Base-by-base conservation (phyloP, 2,797 vertebrate genomes). In the Pantherophis vulpinus region DNA sequence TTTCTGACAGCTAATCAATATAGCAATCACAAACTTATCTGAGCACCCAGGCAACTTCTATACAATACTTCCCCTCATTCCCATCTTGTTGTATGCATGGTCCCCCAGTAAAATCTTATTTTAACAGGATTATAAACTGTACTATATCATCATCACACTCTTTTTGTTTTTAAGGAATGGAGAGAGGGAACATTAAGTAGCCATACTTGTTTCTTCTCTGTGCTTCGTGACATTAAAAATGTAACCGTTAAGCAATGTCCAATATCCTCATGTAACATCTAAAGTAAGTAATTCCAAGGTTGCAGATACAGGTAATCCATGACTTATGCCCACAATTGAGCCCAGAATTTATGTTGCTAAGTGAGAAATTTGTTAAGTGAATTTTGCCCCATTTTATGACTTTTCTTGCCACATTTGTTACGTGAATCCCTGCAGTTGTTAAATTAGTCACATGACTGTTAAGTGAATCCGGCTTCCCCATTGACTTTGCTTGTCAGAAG, bases 61-160 rank as follows among this genome's bases (percentile, higher is more conserved):
- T 25, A 25, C 37, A 47, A 42, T 47, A 12, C 10, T 37, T 14
- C n/a, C 79, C 12, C 42, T 0, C 63, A 10, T 88, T 87, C 59
- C 56, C 14, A 0, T 0, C 2, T 27, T 29, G 47, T 1, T 0
- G 27, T 58, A 29, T 74, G 25, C 74, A 83, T 60, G 63, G 60
- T 93, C 63, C 13, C 56, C 87, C 16, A 93, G 63, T 8, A 79
- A 56, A 37, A 8, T 2, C 32, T 9, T 0, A 5, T 79, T 51
- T 16, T 0, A 60, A 88, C 37, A 56, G 89, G n/a, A 58, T 0
- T 14, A 6, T 0, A 18, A 91, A 59, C 29, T 42, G 42, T 89
- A 37, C 47, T 90, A 37, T 14, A 37, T n/a, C 20, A 66, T 47
- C n/a, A 18, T 37, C 7, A 74, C 16, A 0, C 14, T 12, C 11